Percentiles rank a stretch among this genome's conserved stretches.
Conservation (phyloP, 2,888 invertebrate species). For the Phlogophora meticulosa region DNA sequence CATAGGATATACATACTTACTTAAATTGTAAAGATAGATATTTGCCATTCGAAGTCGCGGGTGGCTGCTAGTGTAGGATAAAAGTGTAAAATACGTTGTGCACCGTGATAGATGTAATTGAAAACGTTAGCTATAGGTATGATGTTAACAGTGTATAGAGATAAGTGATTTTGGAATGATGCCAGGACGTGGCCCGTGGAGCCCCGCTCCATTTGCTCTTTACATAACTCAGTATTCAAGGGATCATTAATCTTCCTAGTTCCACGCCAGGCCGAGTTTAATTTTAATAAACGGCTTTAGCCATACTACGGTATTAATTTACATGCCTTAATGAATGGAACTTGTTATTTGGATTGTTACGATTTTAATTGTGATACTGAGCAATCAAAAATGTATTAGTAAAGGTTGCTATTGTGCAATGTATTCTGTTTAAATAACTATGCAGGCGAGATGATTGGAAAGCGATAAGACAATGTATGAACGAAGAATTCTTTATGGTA, state of each 20-base stretch:
- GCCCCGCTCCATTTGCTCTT: constrained; percentile 89
- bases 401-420: constrained; percentile 49
- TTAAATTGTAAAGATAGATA: too few relatives aligned
- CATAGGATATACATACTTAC: too few relatives aligned
- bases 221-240: constrained; percentile 90
- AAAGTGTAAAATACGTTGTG: constrained; percentile 52
- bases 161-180: constrained; percentile 89
- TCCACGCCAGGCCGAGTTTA: constrained; percentile 88
- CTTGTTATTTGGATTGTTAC: constrained; percentile 74
- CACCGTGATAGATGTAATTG: constrained; percentile 70
- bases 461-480: constrained; percentile 20
- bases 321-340: constrained; percentile 83
- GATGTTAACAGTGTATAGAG: constrained; percentile 80
- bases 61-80: constrained; percentile 33
- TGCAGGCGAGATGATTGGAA: constrained; percentile 17
- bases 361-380: constrained; percentile 73
- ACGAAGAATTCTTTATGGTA: constrained; percentile 2
- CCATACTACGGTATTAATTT: constrained; percentile 86
- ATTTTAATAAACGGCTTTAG: constrained; percentile 90
- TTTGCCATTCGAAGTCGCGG: neutral
- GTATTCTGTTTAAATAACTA: constrained; percentile 31
- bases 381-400: constrained; percentile 68
- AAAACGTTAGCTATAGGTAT: constrained; percentile 66
- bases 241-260: constrained; percentile 91
- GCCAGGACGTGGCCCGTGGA: constrained; percentile 86